phyloP scores from a whole-genome alignment of 2,797 vertebrate species.

The Malacoraja senta region DNA sequence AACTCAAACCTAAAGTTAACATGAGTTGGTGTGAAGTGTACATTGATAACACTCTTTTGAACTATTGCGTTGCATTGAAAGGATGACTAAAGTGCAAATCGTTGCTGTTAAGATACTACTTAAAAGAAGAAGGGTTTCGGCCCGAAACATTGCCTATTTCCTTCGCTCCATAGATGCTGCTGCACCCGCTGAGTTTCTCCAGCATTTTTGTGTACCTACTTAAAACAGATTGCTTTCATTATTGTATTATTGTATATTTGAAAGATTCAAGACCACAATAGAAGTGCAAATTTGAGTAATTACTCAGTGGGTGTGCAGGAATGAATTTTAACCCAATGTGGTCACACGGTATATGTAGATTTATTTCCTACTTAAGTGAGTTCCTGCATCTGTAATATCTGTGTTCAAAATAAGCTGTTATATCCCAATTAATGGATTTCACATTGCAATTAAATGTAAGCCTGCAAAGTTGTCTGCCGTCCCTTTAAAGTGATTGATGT shows the following conservation, averaged over 20 bases:
- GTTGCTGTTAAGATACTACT: neutral
- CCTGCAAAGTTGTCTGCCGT: neutral
- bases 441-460: neutral
- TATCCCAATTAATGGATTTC: neutral
- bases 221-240: neutral
- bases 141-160: no score
- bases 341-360: neutral
- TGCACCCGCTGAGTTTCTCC: no score
- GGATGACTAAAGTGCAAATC: neutral
- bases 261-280: neutral
- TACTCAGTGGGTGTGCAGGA: neutral
- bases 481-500: neutral
- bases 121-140: no score
- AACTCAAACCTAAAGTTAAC: neutral
- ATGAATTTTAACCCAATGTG: neutral
- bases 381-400: neutral
- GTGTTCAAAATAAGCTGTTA: neutral
- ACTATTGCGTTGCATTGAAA: neutral
- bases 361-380: neutral
- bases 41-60: neutral
- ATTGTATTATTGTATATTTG: neutral
- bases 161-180: no score
- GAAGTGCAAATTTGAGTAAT: neutral
- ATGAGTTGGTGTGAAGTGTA: neutral
- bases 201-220: no score